Evolutionary conservation across 2,888 invertebrate genomes (phyloP), one percentile per base, ranked within the genome.

Genomic region (Furcula furcula): DNA sequence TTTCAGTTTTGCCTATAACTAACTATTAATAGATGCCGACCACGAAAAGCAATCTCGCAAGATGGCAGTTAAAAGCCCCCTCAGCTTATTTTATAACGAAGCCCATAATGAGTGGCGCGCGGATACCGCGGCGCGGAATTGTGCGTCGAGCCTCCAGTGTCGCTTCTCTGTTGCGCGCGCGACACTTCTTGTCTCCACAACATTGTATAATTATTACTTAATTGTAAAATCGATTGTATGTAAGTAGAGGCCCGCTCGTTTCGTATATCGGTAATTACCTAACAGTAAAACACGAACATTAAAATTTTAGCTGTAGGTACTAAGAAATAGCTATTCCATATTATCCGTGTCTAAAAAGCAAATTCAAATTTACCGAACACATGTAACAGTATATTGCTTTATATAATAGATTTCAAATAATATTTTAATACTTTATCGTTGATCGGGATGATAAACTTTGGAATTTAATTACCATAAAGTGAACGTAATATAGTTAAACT

Each of bases 1-100:
- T 72, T 77, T 74, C 65, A 71, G 76, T 74, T 80, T 78, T 61
- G 53, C 72, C 73, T 77, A 82, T 84, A 84, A 84, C 83, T 79
- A 79, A 79, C 74, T 79, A 83, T 81, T 82, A 82, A 79, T 75
- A 81, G 73, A 75, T 68, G 62, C 74, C 75, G 72, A 81, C 82
- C 81, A 81, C 84, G 82, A 82, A 82, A 85, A 83, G 80, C 81
- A 85, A 86, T 86, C 78, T 83, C 74, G 61, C 72, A 57, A 72
- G 70, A 75, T 81, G 82, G 81, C 79, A 82, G 77, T 77, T 84
- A 79, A 83, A 75, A 71, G 76, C 79, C 72, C 79, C 72, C 73
- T 79, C 76, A 65, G 67, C 72, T 76, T 78, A 79, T 79, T 84
- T 84, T 85, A 85, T 84, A 83, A 82, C 81, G 71, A 76, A 78